These are phyloP conservation scores for Melozone crissalis DNA, from an alignment of 2,113 vertebrate species.

Conservation along the genomic window DNA sequence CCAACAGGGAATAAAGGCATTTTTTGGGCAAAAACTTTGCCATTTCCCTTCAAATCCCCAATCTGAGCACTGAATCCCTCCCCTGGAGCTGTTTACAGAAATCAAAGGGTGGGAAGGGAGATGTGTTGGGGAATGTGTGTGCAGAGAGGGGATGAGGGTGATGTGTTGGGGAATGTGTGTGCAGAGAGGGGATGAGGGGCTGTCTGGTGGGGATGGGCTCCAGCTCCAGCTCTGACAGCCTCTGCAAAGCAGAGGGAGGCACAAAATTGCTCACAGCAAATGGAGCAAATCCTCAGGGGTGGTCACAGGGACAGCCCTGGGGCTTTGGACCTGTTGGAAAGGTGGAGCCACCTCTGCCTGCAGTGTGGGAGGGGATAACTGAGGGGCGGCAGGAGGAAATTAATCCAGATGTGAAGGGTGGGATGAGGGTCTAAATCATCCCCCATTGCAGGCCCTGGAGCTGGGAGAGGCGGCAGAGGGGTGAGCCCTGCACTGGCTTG, in stretches of 20 bases:
- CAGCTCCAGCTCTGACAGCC: not conserved
- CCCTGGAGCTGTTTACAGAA: not conserved
- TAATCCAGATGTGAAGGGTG: fast-evolving
- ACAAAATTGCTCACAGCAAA: not conserved
- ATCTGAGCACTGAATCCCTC: not conserved
- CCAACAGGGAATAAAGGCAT: not conserved
- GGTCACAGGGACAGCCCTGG: fast-evolving
- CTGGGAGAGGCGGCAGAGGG: not conserved
- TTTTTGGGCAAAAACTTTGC: not conserved
- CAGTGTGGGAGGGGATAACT: not conserved
- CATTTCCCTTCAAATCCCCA: not conserved
- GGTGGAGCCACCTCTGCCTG: not conserved
- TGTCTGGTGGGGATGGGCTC: not conserved
- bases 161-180: not conserved
- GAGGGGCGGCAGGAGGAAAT: not conserved
- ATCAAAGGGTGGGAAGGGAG: not conserved
- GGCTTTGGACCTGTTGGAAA: not conserved
- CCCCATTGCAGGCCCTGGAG: not conserved
- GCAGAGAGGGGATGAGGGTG: not conserved
- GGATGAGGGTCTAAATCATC: not conserved
- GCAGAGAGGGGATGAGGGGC: not conserved
- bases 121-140: not conserved
- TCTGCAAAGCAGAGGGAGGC: not conserved
- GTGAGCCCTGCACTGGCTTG: not conserved
- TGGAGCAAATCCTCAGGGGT: fast-evolving